A percentile compares a stretch with the other conserved stretches of the same genome.
These are phyloP conservation scores for Dasysyrphus albostriatus DNA, from an alignment of 2,888 invertebrate species.

Conservation along the genomic window DNA sequence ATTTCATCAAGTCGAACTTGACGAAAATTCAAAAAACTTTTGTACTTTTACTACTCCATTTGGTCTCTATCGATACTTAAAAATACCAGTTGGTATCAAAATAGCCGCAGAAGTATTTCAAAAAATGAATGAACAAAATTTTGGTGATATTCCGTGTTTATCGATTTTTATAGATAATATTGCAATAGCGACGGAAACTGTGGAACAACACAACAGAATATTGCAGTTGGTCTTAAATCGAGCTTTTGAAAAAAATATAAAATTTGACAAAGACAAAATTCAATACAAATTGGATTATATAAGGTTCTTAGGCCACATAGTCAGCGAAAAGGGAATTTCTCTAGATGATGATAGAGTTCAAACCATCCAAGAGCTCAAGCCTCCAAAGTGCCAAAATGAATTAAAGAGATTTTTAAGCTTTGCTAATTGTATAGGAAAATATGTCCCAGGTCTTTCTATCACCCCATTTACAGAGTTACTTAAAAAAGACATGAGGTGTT, in stretches of 20 bases:
- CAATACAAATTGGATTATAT: not conserved
- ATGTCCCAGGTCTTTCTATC: not conserved
- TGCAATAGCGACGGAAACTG: not conserved
- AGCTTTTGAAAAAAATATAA: not conserved
- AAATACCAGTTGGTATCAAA: not conserved
- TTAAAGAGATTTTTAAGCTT: not conserved
- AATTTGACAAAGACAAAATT: not conserved
- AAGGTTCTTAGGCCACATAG: not conserved
- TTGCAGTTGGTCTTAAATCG: not conserved
- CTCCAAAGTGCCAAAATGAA: not conserved
- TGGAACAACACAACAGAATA: not conserved
- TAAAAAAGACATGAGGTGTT: not conserved
- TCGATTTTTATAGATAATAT: not conserved
- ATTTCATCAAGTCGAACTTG: not conserved
- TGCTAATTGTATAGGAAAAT: not conserved
- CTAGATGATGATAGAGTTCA: not conserved
- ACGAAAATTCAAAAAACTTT: not conserved
- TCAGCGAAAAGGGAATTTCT: not conserved
- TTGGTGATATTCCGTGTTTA: not conserved
- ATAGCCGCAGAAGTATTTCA: not conserved
- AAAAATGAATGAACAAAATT: not conserved
- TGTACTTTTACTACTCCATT: constrained; percentile 1
- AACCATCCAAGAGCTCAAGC: not conserved
- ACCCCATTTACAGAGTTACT: not conserved
- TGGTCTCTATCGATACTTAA: not conserved